Percentiles rank a stretch among this genome's conserved stretches.
phyloP scores from a whole-genome alignment of 92 coral and sea anemone species.

The Epizoanthus illoricatus region DNA sequence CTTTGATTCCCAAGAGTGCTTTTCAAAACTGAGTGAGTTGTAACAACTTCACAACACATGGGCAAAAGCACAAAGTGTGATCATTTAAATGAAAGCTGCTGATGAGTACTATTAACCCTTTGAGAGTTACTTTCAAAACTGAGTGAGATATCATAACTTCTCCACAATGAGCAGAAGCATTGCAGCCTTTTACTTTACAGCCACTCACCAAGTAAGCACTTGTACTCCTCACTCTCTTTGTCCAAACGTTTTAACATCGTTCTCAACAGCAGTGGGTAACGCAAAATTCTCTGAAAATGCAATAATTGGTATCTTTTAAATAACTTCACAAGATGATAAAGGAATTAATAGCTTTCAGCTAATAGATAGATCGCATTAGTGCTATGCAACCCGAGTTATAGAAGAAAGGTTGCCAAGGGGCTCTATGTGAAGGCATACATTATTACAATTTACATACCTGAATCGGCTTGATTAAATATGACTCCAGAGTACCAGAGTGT shows the following conservation, averaged over 20 bases:
- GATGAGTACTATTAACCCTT: not conserved
- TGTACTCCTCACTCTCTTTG: slow-evolving; percentile 76
- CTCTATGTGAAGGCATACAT: not conserved
- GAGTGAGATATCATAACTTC: not conserved
- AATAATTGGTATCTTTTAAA: not conserved
- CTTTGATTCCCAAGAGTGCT: too few relatives aligned
- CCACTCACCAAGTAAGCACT: slow-evolving; percentile 74
- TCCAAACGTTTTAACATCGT: slow-evolving; percentile 83
- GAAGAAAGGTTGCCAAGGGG: not conserved
- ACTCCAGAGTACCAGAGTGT: slow-evolving; percentile 97
- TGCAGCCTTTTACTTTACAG: not conserved
- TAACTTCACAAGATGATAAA: not conserved
- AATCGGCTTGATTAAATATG: slow-evolving; percentile 94
- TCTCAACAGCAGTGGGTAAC: slow-evolving; percentile 86
- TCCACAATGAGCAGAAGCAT: not conserved
- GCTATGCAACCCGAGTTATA: too few relatives aligned
- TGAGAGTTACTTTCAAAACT: too few relatives aligned
- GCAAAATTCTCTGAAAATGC: slow-evolving; percentile 76
- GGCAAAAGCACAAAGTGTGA: too few relatives aligned
- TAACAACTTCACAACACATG: too few relatives aligned
- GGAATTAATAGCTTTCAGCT: not conserved
- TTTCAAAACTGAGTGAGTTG: too few relatives aligned
- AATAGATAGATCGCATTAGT: not conserved
- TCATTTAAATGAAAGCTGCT: too few relatives aligned
- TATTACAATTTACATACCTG: slow-evolving; percentile 77